These are phyloP conservation scores for Galbula dea DNA, from an alignment of 2,113 vertebrate genomes.

Conservation along the genomic window DNA sequence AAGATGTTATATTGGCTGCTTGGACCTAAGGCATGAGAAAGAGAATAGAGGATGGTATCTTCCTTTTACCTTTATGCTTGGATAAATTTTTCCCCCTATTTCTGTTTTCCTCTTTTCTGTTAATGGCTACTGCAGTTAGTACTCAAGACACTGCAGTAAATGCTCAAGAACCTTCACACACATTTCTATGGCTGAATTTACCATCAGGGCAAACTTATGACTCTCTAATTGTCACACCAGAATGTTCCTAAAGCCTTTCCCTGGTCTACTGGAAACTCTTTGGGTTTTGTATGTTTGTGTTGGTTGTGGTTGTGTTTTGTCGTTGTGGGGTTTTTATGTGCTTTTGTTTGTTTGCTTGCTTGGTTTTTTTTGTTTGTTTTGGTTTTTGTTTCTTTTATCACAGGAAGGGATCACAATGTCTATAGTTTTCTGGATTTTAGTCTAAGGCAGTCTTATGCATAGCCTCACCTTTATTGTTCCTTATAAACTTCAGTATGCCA, in stretches of 20 bases:
- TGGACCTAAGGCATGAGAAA: not conserved
- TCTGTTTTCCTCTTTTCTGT: not conserved
- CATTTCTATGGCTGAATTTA: not conserved
- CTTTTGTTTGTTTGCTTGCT: not conserved
- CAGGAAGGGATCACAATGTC: not conserved
- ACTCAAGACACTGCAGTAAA: no score
- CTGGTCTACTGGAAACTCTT: not conserved
- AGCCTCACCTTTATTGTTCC: not conserved
- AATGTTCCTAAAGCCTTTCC: not conserved
- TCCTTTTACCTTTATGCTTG: not conserved
- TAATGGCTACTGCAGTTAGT: not conserved
- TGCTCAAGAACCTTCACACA: not conserved
- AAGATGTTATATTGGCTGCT: not conserved
- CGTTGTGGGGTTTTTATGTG: not conserved
- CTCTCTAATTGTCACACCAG: not conserved
- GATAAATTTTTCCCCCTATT: not conserved
- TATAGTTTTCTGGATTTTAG: not conserved
- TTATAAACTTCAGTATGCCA: not conserved
- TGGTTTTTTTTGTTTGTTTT: not conserved
- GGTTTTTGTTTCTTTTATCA: not conserved
- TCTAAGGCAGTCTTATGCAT: not conserved
- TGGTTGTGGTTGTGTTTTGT: no score
- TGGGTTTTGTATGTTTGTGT: no score
- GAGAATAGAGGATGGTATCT: not conserved
- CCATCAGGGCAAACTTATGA: fast-evolving